Evolutionary conservation across 2,113 vertebrate genomes (phyloP), one percentile per base, ranked within the genome.

Genomic region (Ctenomys sociabilis): DNA sequence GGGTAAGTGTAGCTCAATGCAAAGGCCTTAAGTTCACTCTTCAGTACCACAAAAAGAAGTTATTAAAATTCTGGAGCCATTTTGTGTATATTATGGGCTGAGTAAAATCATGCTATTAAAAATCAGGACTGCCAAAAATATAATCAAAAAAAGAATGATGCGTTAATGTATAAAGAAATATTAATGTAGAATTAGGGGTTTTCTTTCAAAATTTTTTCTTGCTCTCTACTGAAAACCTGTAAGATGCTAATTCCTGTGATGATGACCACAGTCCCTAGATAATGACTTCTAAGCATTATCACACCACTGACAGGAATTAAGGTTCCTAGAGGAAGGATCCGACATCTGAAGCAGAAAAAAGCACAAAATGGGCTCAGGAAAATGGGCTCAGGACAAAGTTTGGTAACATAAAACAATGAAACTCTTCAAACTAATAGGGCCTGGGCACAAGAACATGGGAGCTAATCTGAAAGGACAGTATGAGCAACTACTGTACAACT

Each of bases 331-430:
- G 59, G 77, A 72, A 30, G 1, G 22, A 19, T 2, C 54, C 61
- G 30, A 63, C 61, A 57, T n/a, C 70, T 12, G 61, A 92, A 68
- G 73, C 85, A 94, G 78, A 52, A 91, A 91, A 85, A 57, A 64
- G 37, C 64, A 91, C 64, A 35, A 40, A 83, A 80, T 7, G 37
- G 78, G 63, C 57, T 61, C 40, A 52, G 70, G 70, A 81, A 40
- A 83, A 80, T 7, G 37, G 78, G 63, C 57, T 61, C 40, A 52
- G 70, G 70, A 81, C 85, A 59, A 30, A 54, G 7, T 63, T 70
- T 9, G 10, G 32, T 59, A 59, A 19, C 81, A 88, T 77, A 81
- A 90, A 89, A 78, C 80, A 93, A 91, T 12, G 57, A 43, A 32
- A 30, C 6, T 63, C 32, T 92, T 93, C 77, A 64, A 70, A 61